These are phyloP conservation scores for Ellobius talpinus DNA, from an alignment of 2,113 vertebrate species.

Conservation along the genomic window DNA sequence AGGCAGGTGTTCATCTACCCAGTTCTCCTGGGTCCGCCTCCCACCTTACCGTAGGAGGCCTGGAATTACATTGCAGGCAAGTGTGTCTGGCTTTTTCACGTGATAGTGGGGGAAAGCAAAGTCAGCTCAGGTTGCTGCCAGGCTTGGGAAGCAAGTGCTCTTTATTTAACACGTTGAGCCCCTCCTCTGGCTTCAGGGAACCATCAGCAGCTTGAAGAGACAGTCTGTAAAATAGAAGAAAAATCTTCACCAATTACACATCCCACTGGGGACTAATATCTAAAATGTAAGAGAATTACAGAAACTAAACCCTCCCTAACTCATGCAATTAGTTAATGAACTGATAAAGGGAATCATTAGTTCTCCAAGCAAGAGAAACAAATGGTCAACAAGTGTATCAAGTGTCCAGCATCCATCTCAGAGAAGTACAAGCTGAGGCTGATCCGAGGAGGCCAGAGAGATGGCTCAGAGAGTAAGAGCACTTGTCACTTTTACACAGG, in stretches of 20 bases:
- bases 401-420: background rate
- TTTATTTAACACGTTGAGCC: background rate
- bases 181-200: background rate
- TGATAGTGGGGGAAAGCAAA: background rate
- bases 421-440: background rate
- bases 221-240: background rate
- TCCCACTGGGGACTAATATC: background rate
- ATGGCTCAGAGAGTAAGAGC: background rate
- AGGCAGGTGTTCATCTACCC: background rate
- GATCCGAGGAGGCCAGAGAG: background rate
- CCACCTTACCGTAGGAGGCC: background rate
- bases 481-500: background rate
- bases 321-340: background rate
- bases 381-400: background rate
- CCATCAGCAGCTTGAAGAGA: background rate
- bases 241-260: background rate
- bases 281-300: background rate
- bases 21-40: background rate
- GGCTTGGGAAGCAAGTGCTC: background rate
- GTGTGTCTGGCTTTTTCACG: background rate
- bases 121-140: background rate
- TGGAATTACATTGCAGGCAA: background rate
- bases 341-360: background rate
- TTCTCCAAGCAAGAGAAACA: background rate
- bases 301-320: background rate